phyloP scores from a whole-genome alignment of 2,113 vertebrate genomes.

The Anolis sagrei region DNA sequence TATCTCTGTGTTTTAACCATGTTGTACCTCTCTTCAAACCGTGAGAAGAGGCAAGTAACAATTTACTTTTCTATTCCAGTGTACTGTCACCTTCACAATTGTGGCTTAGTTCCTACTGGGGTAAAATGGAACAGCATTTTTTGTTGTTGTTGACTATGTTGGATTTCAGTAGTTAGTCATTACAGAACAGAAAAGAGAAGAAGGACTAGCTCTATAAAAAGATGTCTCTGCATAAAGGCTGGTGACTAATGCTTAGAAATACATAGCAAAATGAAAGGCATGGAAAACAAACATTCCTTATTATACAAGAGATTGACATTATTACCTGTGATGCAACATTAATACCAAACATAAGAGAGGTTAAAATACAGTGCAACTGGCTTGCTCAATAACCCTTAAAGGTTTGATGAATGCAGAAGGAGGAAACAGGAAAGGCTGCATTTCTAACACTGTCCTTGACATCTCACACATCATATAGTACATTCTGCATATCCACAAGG shows the following conservation, averaged over 20 bases:
- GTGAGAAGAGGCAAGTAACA: too few species aligned
- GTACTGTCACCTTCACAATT: neutral
- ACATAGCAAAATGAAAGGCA: neutral
- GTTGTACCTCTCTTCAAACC: too few species aligned
- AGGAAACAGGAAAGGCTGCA: neutral
- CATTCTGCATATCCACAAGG: too few species aligned
- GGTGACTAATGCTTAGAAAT: constrained; percentile 20
- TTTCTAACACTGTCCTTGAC: neutral
- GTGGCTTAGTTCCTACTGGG: neutral
- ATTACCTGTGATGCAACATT: neutral
- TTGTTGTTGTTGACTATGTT: neutral
- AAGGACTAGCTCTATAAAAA: constrained; percentile 11
- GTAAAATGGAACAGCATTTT: neutral
- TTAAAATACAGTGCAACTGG: neutral
- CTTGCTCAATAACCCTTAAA: neutral
- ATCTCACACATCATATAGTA: neutral
- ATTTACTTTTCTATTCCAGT: neutral
- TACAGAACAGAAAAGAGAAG: neutral
- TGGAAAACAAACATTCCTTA: constrained; percentile 2
- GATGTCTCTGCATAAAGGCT: neutral
- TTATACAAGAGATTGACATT: neutral
- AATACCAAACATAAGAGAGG: neutral
- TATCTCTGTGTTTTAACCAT: too few species aligned
- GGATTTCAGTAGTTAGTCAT: neutral
- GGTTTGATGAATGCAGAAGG: neutral